Percentiles rank a stretch among this genome's conserved stretches.
Evolutionary conservation across 2,888 invertebrate species (phyloP).

Genomic region (Oscheius sp.): DNA sequence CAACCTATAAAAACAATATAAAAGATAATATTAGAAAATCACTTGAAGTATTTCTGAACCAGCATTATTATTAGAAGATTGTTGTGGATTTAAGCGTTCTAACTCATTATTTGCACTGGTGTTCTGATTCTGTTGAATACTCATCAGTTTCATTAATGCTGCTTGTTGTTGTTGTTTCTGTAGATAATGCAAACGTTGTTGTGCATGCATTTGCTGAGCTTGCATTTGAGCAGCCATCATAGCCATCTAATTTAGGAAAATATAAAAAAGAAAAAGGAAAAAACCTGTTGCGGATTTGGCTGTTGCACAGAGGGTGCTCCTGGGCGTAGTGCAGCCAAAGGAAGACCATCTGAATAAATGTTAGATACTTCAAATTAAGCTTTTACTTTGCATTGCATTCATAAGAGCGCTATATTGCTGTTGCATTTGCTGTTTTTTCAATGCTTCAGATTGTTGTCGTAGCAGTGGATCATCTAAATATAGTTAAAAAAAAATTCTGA

Average conservation of each 20-base stretch:
- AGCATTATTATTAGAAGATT: too few species aligned
- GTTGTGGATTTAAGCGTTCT: neutral
- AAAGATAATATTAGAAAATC: neutral
- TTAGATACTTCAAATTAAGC: neutral
- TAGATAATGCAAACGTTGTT: conserved; percentile 33
- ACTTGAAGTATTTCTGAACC: neutral
- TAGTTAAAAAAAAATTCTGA: neutral
- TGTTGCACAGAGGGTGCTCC: neutral
- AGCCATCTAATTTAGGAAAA: conserved; percentile 2
- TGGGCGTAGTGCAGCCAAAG: conserved; percentile 31
- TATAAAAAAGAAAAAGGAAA: neutral
- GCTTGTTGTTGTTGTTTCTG: conserved; percentile 31
- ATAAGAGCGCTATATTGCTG: conserved; percentile 52
- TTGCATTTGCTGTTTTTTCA: conserved; percentile 48
- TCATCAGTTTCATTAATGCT: conserved; percentile 34
- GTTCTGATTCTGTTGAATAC: conserved; percentile 39
- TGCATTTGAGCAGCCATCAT: conserved; percentile 15
- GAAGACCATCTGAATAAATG: conserved; percentile 31
- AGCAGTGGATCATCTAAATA: neutral
- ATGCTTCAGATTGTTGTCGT: neutral
- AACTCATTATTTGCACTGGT: too few species aligned
- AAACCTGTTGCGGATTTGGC: conserved; percentile 14
- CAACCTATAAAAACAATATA: conserved; percentile 34
- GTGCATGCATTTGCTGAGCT: conserved; percentile 26
- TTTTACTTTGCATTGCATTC: conserved; percentile 50